These are phyloP conservation scores for Alligator mississippiensis DNA, from an alignment of 2,113 vertebrate genomes.

Conservation along the genomic window DNA sequence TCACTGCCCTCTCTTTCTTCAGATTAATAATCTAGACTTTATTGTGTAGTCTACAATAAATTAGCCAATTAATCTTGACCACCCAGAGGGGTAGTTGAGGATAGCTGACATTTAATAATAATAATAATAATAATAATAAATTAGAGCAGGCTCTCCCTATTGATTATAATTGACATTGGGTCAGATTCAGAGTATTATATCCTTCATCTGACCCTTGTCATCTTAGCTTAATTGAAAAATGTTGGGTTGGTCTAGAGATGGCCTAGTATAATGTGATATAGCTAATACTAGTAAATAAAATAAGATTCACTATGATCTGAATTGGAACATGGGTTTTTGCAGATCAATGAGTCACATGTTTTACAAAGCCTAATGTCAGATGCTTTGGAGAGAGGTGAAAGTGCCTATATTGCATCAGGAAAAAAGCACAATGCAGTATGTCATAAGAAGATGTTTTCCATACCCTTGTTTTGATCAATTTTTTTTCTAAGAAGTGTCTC, in stretches of 20 bases:
- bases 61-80: not conserved
- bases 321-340: not conserved
- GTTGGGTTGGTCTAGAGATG: too few species aligned
- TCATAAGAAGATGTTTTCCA: not conserved
- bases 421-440: not conserved
- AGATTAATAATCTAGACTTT: not conserved
- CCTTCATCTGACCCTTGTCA: rapidly evolving
- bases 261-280: not conserved
- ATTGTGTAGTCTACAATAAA: not conserved
- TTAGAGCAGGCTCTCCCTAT: rapidly evolving
- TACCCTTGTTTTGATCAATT: not conserved
- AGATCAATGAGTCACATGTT: not conserved
- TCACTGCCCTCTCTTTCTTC: not conserved
- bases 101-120: not conserved
- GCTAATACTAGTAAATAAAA: not conserved
- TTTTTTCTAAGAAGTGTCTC: not conserved
- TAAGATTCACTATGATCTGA: not conserved
- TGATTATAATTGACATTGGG: not conserved
- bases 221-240: not conserved
- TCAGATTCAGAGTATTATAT: not conserved
- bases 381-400: not conserved
- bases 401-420: not conserved
- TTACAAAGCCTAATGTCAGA: not conserved
- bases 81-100: not conserved
- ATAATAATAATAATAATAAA: not conserved